Conservation (phyloP, 2,113 vertebrate genomes). For the Calidris pygmaea region DNA sequence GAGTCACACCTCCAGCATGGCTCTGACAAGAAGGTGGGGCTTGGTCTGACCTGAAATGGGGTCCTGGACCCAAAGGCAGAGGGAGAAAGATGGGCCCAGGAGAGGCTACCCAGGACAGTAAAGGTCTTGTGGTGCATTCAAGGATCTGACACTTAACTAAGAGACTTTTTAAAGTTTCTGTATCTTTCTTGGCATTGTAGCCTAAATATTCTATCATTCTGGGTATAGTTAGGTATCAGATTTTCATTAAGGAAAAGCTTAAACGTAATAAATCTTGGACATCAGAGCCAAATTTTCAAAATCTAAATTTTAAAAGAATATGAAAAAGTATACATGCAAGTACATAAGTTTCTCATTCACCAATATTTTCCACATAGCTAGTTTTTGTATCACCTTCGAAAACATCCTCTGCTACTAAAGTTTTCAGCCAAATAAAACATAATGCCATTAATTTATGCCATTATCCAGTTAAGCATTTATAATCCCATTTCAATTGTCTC, state of each 20-base stretch:
- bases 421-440: not conserved
- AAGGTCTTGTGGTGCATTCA: not conserved
- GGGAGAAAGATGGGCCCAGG: not conserved
- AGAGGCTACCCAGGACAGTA: not conserved
- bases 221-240: not conserved
- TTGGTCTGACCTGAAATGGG: not conserved
- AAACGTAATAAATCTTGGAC: not conserved
- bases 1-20: fast-evolving
- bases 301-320: not conserved
- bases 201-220: not conserved
- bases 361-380: not conserved
- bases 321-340: not conserved
- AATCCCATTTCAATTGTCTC: not conserved
- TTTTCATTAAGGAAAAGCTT: not conserved
- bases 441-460: not conserved
- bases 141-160: not conserved
- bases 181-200: not conserved
- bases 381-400: not conserved
- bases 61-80: not conserved
- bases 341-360: not conserved
- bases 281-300: not conserved
- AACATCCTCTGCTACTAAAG: not conserved
- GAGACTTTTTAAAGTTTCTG: not conserved
- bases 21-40: fast-evolving
- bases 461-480: not conserved